phyloP scores from a whole-genome alignment of 1,140 invertebrate species.

The Pseudomyrmex concolor region DNA sequence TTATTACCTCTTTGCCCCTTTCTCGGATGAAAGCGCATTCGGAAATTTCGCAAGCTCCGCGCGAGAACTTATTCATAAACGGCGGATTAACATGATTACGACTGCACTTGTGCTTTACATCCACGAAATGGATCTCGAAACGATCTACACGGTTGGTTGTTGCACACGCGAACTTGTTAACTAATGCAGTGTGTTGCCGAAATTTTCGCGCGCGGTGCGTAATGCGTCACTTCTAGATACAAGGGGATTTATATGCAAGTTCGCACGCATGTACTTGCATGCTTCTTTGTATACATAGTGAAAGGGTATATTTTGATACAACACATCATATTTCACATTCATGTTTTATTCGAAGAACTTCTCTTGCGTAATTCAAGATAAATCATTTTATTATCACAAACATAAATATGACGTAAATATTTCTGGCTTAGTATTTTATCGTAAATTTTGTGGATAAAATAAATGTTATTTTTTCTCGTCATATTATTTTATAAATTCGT shows the following conservation, averaged over 20 bases:
- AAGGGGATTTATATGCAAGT: not conserved
- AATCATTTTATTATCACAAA: too few species aligned
- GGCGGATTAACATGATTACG: conserved; percentile 2
- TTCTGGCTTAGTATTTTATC: too few species aligned
- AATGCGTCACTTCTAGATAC: not conserved
- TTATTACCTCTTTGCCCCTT: not conserved
- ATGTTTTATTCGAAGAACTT: not conserved
- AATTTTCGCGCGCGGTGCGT: not conserved
- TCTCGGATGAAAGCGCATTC: conserved; percentile 5
- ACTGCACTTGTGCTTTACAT: conserved; percentile 14
- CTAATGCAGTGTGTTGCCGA: conserved; percentile 21
- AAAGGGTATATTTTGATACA: not conserved
- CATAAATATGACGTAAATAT: too few species aligned
- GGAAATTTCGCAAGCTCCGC: not conserved
- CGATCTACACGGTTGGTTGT: conserved; percentile 3
- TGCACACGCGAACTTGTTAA: conserved; percentile 34
- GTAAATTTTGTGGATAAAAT: not conserved
- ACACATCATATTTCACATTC: not conserved
- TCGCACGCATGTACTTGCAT: not conserved
- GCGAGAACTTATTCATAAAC: conserved; percentile 20
- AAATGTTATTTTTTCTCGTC: not conserved
- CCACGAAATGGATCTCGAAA: not conserved
- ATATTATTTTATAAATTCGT: not conserved
- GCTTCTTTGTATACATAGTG: not conserved
- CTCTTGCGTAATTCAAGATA: too few species aligned